These are phyloP conservation scores for Tetragonula carbonaria DNA, from an alignment of 2,888 invertebrate genomes.

Conservation along the genomic window DNA sequence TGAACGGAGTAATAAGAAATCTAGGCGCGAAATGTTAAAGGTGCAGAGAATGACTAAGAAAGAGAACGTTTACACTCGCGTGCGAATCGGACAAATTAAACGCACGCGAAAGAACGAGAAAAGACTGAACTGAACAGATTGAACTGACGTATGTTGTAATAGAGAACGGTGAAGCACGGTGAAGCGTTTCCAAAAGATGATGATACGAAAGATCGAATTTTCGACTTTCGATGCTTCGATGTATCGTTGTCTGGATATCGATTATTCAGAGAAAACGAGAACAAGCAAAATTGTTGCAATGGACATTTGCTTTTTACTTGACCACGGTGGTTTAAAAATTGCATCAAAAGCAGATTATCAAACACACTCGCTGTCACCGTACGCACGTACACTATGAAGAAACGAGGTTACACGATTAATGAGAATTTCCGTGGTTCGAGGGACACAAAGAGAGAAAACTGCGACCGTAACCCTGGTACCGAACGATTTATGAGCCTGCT, in stretches of 20 bases:
- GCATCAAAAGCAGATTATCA: constrained; percentile 45
- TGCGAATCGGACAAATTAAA: not conserved
- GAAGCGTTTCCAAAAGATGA: no score
- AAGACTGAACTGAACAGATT: not conserved
- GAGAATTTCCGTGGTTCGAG: constrained; percentile 74
- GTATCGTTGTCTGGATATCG: not conserved
- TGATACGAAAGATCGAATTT: not conserved
- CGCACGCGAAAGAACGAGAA: not conserved
- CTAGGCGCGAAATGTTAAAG: not conserved
- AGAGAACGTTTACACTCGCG: not conserved
- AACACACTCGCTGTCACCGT: constrained; percentile 30
- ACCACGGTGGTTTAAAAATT: constrained; percentile 17
- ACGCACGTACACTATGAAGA: constrained; percentile 15
- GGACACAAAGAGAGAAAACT: constrained; percentile 67
- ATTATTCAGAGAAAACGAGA: not conserved
- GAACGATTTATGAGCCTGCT: constrained; percentile 60
- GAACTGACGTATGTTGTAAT: not conserved
- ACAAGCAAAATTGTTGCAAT: not conserved
- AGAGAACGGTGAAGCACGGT: not conserved
- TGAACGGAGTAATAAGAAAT: not conserved
- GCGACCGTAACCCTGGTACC: constrained; percentile 62
- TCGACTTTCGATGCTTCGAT: not conserved
- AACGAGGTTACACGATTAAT: constrained; percentile 73
- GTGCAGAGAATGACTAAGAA: not conserved
- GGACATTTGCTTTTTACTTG: constrained; percentile 38